Conservation (phyloP, 2,113 vertebrate species). For the Dicerorhinus sumatrensis region DNA sequence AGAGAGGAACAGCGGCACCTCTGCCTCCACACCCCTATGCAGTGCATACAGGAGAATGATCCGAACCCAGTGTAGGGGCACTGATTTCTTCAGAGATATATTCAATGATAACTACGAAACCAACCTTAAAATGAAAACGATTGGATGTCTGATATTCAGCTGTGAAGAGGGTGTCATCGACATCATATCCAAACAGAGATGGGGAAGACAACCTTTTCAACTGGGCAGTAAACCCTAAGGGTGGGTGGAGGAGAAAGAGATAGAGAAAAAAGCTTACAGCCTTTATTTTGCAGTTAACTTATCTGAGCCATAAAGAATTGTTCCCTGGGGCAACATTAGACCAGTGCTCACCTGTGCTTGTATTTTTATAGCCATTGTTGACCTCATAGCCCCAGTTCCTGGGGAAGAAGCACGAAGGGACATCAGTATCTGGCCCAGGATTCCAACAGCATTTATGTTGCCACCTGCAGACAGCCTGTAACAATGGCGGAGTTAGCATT, state of each 20-base stretch:
- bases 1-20: too few relatives aligned
- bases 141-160: slow-evolving; percentile 68
- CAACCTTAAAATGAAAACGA: slow-evolving; percentile 79
- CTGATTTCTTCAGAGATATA: not conserved
- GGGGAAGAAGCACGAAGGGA: slow-evolving; percentile 75
- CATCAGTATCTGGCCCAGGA: not conserved
- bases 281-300: not conserved
- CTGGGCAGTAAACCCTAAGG: not conserved
- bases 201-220: slow-evolving; percentile 55
- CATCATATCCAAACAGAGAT: slow-evolving; percentile 67
- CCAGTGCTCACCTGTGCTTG: slow-evolving; percentile 33
- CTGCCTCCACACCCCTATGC: not conserved
- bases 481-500: not conserved
- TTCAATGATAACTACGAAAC: not conserved
- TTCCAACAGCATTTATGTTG: slow-evolving; percentile 73
- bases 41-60: too few relatives aligned
- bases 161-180: not conserved
- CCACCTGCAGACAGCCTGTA: slow-evolving; percentile 51
- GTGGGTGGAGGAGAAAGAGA: not conserved
- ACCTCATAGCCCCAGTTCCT: slow-evolving; percentile 76
- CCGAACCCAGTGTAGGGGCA: accelerated
- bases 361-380: accelerated
- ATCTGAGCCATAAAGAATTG: not conserved
- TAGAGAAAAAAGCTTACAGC: not conserved
- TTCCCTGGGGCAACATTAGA: not conserved